Evolutionary conservation across 2,888 invertebrate species (phyloP), one percentile per base, ranked within the genome.

Genomic region (Drosophila nigricruria): DNA sequence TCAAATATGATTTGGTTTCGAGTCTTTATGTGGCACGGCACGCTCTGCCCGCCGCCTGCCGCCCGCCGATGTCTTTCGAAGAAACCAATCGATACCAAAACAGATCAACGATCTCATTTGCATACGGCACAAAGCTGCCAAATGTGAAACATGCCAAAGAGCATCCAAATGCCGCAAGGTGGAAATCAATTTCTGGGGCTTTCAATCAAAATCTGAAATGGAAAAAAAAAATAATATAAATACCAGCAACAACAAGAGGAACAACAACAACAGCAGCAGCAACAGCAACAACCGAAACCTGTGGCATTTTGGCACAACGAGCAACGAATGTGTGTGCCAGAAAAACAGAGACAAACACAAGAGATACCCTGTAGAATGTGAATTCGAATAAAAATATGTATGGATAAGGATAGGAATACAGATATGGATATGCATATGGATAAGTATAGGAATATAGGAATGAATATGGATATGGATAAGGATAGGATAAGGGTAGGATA

Each of bases 61-160:
- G 49, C 49, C 38, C 25, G 53, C 25, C 12, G 73, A 66, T 65
- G 60, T 88, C 86, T 85, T 77, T 74, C 77, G 32, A 32, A 88
- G 77, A 86, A 75, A 60, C 76, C 82, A 85, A 90, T 75, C 90
- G 90, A 88, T 87, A 90, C 86, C 88, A 87, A 84, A 86, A 79
- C 86, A 87, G 90, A 87, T 90, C 90, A 87, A 90, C 87, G 86
- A 89, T 87, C 86, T 87, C 90, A 87, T 87, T 87, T 90, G 90
- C 90, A 90, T 90, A 84, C 77, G 64, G 49, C 80, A 62, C 69
- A 70, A 68, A 79, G 84, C 81, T 81, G 81, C 88, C 76, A 82
- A 85, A 82, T 83, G 86, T 88, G 76, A 88, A 82, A 84, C 89
- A 89, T 88, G 82, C 82, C 75, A 84, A 84, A 82, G 76, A 82